phyloP scores from a whole-genome alignment of 2,113 vertebrate genomes.

The Pangasianodon hypophthalmus region DNA sequence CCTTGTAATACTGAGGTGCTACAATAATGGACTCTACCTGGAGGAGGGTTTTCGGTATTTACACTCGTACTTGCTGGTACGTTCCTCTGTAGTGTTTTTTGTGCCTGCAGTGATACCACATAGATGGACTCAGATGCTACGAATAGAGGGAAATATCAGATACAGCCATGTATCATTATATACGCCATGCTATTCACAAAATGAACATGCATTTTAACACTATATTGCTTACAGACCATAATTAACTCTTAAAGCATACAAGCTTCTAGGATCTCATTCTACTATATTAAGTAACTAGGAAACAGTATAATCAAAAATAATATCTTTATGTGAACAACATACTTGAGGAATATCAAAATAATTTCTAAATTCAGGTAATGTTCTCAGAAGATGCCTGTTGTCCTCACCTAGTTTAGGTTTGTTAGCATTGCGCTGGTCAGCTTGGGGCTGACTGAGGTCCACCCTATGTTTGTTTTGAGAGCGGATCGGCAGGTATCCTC shows the following conservation, averaged over 20 bases:
- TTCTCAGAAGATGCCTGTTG: neutral
- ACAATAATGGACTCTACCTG: constrained; percentile 76
- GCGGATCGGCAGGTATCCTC: constrained; percentile 67
- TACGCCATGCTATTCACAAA: constrained; percentile 58
- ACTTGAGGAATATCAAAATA: neutral
- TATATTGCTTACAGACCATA: neutral
- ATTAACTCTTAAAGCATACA: neutral
- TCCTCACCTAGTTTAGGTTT: constrained; percentile 81
- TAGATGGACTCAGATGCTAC: constrained; percentile 95
- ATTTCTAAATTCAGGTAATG: neutral
- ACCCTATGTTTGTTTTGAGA: constrained; percentile 72
- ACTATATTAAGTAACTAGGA: neutral
- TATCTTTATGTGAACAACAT: neutral
- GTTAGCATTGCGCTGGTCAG: constrained; percentile 82
- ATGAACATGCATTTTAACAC: constrained; percentile 49
- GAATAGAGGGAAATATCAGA: constrained; percentile 73
- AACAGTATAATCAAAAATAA: neutral
- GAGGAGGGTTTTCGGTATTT: constrained; percentile 78
- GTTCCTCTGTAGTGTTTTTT: constrained; percentile 80
- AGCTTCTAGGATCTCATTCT: neutral
- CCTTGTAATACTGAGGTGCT: neutral
- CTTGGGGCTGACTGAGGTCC: constrained; percentile 77
- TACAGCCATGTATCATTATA: constrained; percentile 72
- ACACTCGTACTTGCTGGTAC: constrained; percentile 78
- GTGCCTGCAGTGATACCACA: constrained; percentile 90